phyloP scores from a whole-genome alignment of 2,113 vertebrate genomes.

The Centropus bengalensis region DNA sequence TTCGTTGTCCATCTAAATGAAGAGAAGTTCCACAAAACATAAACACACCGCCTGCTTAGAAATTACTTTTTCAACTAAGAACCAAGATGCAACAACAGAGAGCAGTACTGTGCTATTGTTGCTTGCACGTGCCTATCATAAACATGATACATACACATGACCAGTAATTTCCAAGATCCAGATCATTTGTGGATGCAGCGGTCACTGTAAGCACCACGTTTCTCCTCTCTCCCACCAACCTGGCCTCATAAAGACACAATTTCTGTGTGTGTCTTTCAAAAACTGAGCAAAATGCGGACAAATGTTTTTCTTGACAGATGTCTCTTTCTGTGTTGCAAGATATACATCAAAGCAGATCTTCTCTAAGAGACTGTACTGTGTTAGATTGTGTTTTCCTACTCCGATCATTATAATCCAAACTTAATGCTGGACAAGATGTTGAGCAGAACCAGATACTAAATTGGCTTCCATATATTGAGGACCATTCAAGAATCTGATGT shows the following conservation, averaged over 20 bases:
- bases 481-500: not conserved
- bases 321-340: not conserved
- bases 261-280: not conserved
- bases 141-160: not conserved
- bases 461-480: not conserved
- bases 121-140: not conserved
- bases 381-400: not conserved
- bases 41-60: not conserved
- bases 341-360: slow-evolving; percentile 1
- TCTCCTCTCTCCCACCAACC: not conserved
- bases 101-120: not conserved
- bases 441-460: not conserved
- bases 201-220: not conserved
- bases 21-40: not conserved
- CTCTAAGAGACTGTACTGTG: not conserved
- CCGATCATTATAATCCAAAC: not conserved
- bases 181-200: not conserved
- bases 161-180: not conserved
- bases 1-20: not conserved
- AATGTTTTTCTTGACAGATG: not conserved
- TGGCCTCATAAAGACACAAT: not conserved
- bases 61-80: not conserved
- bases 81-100: not conserved
- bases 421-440: not conserved
- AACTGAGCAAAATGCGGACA: not conserved